phyloP scores from a whole-genome alignment of 2,888 invertebrate species.

The Masnerella sp. region DNA sequence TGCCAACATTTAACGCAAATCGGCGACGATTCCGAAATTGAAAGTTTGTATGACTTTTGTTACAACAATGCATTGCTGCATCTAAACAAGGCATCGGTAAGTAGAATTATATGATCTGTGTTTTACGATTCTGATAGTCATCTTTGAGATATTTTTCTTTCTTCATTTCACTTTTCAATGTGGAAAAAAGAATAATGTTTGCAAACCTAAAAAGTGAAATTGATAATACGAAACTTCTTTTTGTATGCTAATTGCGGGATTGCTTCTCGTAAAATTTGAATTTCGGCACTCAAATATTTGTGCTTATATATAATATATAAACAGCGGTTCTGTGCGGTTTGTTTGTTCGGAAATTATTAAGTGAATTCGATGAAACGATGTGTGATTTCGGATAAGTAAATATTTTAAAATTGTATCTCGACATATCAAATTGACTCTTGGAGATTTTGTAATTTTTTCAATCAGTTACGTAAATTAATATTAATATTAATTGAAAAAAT shows the following conservation, averaged over 20 bases:
- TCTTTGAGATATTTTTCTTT: conserved; percentile 3
- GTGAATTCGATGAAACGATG: not conserved
- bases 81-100: conserved; percentile 13
- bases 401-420: too few species aligned
- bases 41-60: conserved; percentile 23
- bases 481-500: too few species aligned
- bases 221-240: too few species aligned
- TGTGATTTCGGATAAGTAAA: too few species aligned
- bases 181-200: not conserved
- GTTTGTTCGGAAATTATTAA: not conserved
- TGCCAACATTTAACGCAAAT: not conserved
- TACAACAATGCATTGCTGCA: conserved; percentile 22
- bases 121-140: conserved; percentile 18
- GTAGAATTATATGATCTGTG: conserved; percentile 15
- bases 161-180: not conserved
- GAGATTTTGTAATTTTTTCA: too few species aligned
- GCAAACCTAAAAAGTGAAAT: not conserved
- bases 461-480: too few species aligned
- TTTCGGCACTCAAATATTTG: conserved; percentile 3
- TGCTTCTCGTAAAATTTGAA: not conserved
- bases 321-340: conserved; percentile 1
- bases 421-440: too few species aligned
- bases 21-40: conserved; percentile 13
- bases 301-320: conserved; percentile 1
- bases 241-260: too few species aligned